Conservation (phyloP, 2,888 invertebrate species). For the Brachyptera putata region DNA sequence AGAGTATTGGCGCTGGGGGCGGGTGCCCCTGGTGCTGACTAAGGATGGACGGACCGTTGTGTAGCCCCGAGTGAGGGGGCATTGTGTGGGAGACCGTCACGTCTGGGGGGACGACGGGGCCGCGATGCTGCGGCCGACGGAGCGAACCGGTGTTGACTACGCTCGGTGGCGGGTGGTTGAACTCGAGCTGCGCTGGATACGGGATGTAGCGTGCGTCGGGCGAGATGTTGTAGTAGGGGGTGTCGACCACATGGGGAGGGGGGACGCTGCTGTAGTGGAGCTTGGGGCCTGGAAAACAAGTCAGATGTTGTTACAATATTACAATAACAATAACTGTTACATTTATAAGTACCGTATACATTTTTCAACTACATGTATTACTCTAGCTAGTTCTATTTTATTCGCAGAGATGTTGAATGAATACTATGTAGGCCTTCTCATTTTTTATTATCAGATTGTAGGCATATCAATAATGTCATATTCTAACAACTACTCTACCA, state of each 20-base stretch:
- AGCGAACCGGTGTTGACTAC: conserved; percentile 54
- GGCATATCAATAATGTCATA: no score
- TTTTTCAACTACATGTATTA: no score
- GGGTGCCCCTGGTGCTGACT: conserved; percentile 20
- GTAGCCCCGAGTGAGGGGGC: conserved; percentile 22
- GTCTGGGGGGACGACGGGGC: conserved; percentile 42
- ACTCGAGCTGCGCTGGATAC: conserved; percentile 70
- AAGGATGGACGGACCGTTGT: conserved; percentile 23
- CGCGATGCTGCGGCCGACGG: conserved; percentile 46
- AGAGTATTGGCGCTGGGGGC: conserved; percentile 37
- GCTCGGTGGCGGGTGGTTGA: conserved; percentile 51
- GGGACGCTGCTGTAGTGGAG: conserved; percentile 60
- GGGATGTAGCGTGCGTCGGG: conserved; percentile 66
- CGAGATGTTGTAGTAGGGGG: conserved; percentile 77
- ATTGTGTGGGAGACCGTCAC: conserved; percentile 51
- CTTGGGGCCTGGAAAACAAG: conserved; percentile 52
- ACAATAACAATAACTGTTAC: neutral
- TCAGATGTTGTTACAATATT: neutral
- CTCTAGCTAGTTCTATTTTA: no score
- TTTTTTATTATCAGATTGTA: no score
- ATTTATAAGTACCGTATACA: neutral
- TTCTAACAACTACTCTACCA: no score
- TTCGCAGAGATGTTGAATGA: no score
- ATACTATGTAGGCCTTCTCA: no score
- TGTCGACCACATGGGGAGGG: conserved; percentile 71